Percentiles rank a stretch among this genome's conserved stretches.
phyloP scores from a whole-genome alignment of 2,797 vertebrate species.

The Leucoraja ocellata region DNA sequence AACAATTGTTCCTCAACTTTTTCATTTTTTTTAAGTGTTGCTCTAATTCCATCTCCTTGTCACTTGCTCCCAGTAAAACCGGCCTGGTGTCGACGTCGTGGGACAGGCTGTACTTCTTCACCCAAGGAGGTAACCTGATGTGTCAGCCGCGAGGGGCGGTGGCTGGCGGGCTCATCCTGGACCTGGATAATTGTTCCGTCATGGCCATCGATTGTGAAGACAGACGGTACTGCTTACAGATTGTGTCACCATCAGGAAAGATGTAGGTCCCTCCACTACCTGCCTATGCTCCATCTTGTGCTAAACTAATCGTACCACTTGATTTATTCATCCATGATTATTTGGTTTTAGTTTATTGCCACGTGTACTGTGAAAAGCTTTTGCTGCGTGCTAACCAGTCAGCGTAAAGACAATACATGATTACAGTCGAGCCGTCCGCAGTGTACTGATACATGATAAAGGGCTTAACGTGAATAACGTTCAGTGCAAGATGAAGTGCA shows the following conservation, averaged over 20 bases:
- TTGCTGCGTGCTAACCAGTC: no score
- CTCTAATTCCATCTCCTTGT: constrained; percentile 39
- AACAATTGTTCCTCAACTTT: neutral
- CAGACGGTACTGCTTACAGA: constrained; percentile 94
- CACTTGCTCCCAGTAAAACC: constrained; percentile 72
- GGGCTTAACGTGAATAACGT: no score
- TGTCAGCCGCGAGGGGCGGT: constrained; percentile 92
- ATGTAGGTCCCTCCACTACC: constrained; percentile 57
- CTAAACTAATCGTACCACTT: neutral
- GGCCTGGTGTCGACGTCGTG: constrained; percentile 93
- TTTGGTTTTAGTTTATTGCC: no score
- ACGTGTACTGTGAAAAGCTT: no score
- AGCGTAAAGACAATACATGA: no score
- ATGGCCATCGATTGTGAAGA: constrained; percentile 97
- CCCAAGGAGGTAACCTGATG: constrained; percentile 96
- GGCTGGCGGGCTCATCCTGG: constrained; percentile 90
- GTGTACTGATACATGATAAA: no score
- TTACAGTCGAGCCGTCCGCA: no score
- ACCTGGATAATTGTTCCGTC: constrained; percentile 97
- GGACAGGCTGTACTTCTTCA: constrained; percentile 97
- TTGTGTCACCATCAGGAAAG: constrained; percentile 87
- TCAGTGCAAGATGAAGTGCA: no score
- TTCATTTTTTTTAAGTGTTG: neutral
- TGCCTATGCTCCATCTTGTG: no score
- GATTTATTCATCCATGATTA: no score